Evolutionary conservation across 2,888 invertebrate genomes (phyloP), one percentile per base, ranked within the genome.

Genomic region (Penaeus monodon): DNA sequence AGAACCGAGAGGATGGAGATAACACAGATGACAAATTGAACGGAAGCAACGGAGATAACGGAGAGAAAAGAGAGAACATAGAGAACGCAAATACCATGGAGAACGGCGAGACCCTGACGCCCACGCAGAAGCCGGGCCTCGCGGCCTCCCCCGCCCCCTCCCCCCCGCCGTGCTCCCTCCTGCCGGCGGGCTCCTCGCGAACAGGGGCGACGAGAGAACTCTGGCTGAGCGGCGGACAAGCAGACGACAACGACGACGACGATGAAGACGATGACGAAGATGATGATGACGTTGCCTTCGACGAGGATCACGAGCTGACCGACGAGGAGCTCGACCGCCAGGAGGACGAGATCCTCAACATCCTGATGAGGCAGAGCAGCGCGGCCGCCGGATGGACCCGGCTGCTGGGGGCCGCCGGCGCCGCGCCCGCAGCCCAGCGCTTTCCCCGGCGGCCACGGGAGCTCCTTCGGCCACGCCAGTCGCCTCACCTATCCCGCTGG

Each of bases 291-390:
- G 3, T 20, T 29, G 70, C 3, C 70, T 27, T 20, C 70, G 70
- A 70, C 14, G 70, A 70, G 14, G 70, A 29, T 14, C 12, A 22
- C 24, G 70, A 70, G 14, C 2, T 70, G 70, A 70, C 70, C 22
- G 70, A 70, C 70, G 70, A 70, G 70, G 70, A 70, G 29, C 24
- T 70, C 17, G 70, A 70, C 70, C 27, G 27, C 22, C 70, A 29
- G 14, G 70, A 70, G 4, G 70, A 70, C 24, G 70, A 17, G 4
- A 29, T 29, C 70, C 70, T 27, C 22, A 27, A 14, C 38, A 33
- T 79, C 68, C 57, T 29, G 80, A 79, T 64, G 70, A 82, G n/a
- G 24, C 33, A 22, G 57, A 57, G 17, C 57, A 12, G 1, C 1
- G 38, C 20, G 27, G 17, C n/a, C 66, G 27, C 38, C 22, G n/a